Conservation (phyloP, 2,888 invertebrate species). For the Bellardia bayeri region DNA sequence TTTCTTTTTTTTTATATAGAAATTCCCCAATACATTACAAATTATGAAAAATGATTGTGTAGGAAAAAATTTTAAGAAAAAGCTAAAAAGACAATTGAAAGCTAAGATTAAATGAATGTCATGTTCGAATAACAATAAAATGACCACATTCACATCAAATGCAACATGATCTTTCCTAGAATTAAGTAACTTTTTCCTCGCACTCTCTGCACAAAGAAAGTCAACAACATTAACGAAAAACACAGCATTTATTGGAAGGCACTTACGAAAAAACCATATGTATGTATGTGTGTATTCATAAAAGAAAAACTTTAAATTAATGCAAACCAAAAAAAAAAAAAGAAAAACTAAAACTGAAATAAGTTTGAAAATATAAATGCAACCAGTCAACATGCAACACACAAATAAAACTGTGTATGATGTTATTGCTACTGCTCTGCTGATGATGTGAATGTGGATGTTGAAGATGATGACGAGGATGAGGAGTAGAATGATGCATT, state of each 20-base stretch:
- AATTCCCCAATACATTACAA: constrained; percentile 13
- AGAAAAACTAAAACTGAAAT: constrained; percentile 24
- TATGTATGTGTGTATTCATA: constrained; percentile 1
- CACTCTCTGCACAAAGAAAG: constrained; percentile 37
- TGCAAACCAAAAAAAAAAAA: constrained; percentile 59
- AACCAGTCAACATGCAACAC: constrained; percentile 59
- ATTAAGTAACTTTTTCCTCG: background rate
- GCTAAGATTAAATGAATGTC: constrained; percentile 52
- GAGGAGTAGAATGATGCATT: constrained; percentile 68
- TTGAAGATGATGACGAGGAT: constrained; percentile 15
- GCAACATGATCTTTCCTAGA: constrained; percentile 50
- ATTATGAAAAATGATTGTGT: constrained; percentile 44
- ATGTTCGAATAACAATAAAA: constrained; percentile 60
- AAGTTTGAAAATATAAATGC: constrained; percentile 50
- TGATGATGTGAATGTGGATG: constrained; percentile 10
- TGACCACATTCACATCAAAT: constrained; percentile 37
- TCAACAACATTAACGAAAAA: constrained; percentile 53
- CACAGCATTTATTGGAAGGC: constrained; percentile 41
- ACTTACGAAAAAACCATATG: constrained; percentile 16
- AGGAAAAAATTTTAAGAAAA: constrained; percentile 4
- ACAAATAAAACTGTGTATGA: constrained; percentile 40
- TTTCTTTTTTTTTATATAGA: background rate
- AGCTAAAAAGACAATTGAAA: background rate
- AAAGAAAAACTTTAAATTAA: constrained; percentile 67
- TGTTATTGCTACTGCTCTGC: constrained; percentile 26